Conservation (phyloP, 2,113 vertebrate species). For the Gadus macrocephalus region DNA sequence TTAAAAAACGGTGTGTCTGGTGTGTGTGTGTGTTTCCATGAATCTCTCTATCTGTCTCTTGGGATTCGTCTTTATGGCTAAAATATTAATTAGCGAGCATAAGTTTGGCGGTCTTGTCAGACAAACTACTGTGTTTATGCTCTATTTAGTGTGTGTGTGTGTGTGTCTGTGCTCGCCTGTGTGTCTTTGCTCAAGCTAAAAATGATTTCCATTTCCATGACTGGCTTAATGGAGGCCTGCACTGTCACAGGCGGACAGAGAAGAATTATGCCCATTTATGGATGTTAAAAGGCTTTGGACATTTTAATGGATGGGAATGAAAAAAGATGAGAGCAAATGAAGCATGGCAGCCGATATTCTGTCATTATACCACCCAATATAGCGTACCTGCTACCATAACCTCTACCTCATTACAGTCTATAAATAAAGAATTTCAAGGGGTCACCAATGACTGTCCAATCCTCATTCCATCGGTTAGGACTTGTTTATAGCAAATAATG, state of each 20-base stretch:
- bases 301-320: conserved; percentile 56
- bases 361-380: conserved; percentile 20
- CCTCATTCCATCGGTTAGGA: conserved; percentile 25
- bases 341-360: conserved; percentile 39
- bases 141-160: not conserved
- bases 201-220: conserved; percentile 55
- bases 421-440: conserved; percentile 22
- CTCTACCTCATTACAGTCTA: conserved; percentile 12
- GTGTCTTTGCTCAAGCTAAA: conserved; percentile 34
- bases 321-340: conserved; percentile 50
- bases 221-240: conserved; percentile 49
- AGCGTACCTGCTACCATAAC: conserved; percentile 22
- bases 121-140: not conserved
- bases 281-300: conserved; percentile 61
- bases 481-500: not conserved
- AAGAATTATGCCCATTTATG: conserved; percentile 56
- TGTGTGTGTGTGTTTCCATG: too few relatives aligned
- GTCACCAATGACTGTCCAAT: conserved; percentile 24
- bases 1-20: conserved; percentile 25
- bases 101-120: not conserved
- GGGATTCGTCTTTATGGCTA: not conserved
- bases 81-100: not conserved
- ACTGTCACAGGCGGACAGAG: conserved; percentile 47
- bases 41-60: conserved; percentile 7
- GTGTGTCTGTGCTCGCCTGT: conserved; percentile 7